Base-by-base conservation (phyloP, 2,888 invertebrate species). In the Petrophora chlorosata region DNA sequence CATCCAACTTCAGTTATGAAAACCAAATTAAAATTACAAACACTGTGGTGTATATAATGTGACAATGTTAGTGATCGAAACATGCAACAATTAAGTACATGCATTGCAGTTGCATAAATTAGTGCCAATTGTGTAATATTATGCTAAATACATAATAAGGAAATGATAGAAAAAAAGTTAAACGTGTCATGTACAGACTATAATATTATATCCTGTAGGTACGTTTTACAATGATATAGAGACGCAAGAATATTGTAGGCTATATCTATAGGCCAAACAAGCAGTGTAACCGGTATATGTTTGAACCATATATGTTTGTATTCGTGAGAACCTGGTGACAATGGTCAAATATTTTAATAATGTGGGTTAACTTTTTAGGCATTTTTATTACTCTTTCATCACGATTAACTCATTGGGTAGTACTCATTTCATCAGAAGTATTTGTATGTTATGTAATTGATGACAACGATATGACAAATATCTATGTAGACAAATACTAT, bases 71-170 rank as follows among this genome's bases (percentile, higher is more conserved):
- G 15, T 23, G 7, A 22, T 36, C 26, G 33, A 43, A 48, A 45
- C 40, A 55, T 34, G 50, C 46, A 55, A 23, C 57, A 45, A 47
- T 42, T 35, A 36, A 48, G 39, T 35, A 48, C 33, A 53, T 51
- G 49, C 47, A 47, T 39, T 54, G 47, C 35, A 45, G 28, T 38
- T 44, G 48, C 35, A 52, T 49, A 34, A 52, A 46, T 53, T 32
- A 53, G 29, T 46, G 40, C 28, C 7, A 32, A 26, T 53, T 45
- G 45, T 28, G 36, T 51, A 57, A 53, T 38, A 23, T 12, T 44
- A 50, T 53, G 53, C 36, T 22, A 30, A 46, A 22, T 16, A 33
- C 17, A 16, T 19, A 15, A 44, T 19, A 22, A 44, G 38, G 40
- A 51, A 48, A 8, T n/a, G n/a, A n/a, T n/a, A 4, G 15, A 3